Conservation (phyloP, 2,797 vertebrate genomes). For the Craterocephalus amniculus region DNA sequence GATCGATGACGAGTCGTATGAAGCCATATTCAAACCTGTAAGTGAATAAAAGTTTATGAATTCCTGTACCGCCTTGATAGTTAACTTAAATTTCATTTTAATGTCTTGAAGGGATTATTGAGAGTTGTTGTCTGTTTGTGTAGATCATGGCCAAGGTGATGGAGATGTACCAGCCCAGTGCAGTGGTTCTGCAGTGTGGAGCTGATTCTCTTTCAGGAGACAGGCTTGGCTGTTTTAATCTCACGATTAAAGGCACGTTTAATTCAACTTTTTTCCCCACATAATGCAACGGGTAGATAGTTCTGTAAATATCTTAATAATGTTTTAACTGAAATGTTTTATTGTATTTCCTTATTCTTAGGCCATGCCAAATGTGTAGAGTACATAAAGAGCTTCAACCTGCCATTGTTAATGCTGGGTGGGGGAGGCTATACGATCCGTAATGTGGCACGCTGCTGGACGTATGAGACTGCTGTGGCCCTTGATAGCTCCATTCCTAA, state of each 20-base stretch:
- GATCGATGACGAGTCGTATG: constrained; percentile 97
- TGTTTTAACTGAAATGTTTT: background rate
- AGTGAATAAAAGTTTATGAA: constrained; percentile 50
- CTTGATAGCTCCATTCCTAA: constrained; percentile 96
- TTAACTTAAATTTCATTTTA: background rate
- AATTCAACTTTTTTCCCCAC: accelerated
- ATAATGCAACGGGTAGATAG: background rate
- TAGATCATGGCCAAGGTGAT: constrained; percentile 99
- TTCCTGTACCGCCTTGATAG: background rate
- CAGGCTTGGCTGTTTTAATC: constrained; percentile 96
- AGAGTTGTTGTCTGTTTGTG: constrained; percentile 15
- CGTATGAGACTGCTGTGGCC: constrained; percentile 95
- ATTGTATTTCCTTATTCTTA: constrained; percentile 47
- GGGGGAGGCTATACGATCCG: constrained; percentile 98
- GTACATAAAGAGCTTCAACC: constrained; percentile 97
- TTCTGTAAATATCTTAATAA: accelerated
- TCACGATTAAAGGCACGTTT: constrained; percentile 94
- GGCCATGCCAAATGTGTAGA: constrained; percentile 98
- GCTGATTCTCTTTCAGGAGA: constrained; percentile 97
- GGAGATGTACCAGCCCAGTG: constrained; percentile 99
- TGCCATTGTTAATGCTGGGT: constrained; percentile 97
- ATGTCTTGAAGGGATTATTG: background rate
- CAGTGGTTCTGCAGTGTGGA: constrained; percentile 95
- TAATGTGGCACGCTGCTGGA: constrained; percentile 97
- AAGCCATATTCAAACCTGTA: constrained; percentile 98